These are phyloP conservation scores for Noctua comes DNA, from an alignment of 2,888 invertebrate species.

Conservation along the genomic window DNA sequence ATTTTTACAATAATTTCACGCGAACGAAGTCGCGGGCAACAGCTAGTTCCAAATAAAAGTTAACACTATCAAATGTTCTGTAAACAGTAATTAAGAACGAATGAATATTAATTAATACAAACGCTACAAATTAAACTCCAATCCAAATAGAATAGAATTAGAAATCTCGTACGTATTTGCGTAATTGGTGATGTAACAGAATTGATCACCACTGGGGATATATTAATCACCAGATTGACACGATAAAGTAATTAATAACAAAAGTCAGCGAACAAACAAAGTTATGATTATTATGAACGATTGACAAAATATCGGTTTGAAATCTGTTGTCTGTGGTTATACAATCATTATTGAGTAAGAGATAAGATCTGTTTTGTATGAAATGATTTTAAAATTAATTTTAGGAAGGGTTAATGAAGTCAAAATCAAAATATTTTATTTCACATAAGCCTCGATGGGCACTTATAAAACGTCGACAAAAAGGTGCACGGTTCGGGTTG, in stretches of 20 bases:
- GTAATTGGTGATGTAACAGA: conserved; percentile 61
- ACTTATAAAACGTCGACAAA: no score
- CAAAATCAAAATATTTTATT: no score
- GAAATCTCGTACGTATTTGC: conserved; percentile 57
- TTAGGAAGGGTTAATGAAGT: not conserved
- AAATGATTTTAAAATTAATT: conserved; percentile 17
- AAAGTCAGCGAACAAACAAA: conserved; percentile 60
- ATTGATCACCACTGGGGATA: conserved; percentile 35
- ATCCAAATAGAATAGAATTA: conserved; percentile 47
- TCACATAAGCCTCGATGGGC: no score
- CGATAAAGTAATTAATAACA: conserved; percentile 61
- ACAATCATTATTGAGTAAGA: conserved; percentile 55
- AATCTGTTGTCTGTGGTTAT: conserved; percentile 50
- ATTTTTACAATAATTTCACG: no score
- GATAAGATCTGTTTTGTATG: conserved; percentile 23
- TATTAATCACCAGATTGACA: conserved; percentile 53
- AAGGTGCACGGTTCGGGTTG: no score
- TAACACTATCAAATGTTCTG: not conserved
- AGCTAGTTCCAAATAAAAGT: not conserved
- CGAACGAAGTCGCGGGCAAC: no score
- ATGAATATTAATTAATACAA: conserved; percentile 24
- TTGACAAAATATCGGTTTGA: conserved; percentile 60
- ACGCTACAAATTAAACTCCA: conserved; percentile 32
- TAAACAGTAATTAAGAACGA: not conserved
- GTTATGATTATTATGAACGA: conserved; percentile 56